A percentile compares a stretch with the other conserved stretches of the same genome.
Conservation (phyloP, 2,113 vertebrate species). For the Xyliphius kryptos region DNA sequence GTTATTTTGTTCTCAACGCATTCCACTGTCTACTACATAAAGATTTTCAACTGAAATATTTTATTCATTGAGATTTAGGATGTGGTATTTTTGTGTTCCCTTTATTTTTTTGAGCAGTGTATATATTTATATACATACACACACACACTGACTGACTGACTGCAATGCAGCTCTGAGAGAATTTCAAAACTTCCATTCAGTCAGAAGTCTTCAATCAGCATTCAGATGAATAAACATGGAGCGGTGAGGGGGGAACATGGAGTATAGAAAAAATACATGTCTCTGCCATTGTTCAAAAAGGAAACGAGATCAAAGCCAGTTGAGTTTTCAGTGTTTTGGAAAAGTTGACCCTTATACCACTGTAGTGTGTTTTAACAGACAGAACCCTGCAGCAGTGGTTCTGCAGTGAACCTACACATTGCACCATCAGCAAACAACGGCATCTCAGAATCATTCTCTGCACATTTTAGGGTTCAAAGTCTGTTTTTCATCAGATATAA, state of each 20-base stretch:
- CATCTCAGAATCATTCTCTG: no score
- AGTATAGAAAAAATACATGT: constrained; percentile 40
- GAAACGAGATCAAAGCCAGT: constrained; percentile 16
- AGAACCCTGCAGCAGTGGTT: background rate
- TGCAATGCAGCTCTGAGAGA: constrained; percentile 13
- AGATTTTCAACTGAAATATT: no score
- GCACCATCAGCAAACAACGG: no score
- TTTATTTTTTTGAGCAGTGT: no score
- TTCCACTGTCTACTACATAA: no score
- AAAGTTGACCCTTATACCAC: constrained; percentile 3
- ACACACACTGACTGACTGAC: constrained; percentile 23
- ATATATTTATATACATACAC: constrained; percentile 8
- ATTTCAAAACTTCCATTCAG: constrained; percentile 23
- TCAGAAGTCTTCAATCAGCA: constrained; percentile 25
- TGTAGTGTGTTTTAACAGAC: background rate
- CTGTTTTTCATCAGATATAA: no score
- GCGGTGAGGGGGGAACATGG: constrained; percentile 47
- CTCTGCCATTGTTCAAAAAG: constrained; percentile 49
- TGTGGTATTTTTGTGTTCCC: no score
- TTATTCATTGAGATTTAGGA: no score
- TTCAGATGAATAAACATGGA: constrained; percentile 41
- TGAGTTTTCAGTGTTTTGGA: background rate
- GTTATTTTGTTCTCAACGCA: no score
- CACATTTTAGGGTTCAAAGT: no score
- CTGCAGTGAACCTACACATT: no score